A percentile compares a stretch with the other conserved stretches of the same genome.
These are phyloP conservation scores for Parnassius smintheus DNA, from an alignment of 2,888 invertebrate genomes.

Conservation along the genomic window DNA sequence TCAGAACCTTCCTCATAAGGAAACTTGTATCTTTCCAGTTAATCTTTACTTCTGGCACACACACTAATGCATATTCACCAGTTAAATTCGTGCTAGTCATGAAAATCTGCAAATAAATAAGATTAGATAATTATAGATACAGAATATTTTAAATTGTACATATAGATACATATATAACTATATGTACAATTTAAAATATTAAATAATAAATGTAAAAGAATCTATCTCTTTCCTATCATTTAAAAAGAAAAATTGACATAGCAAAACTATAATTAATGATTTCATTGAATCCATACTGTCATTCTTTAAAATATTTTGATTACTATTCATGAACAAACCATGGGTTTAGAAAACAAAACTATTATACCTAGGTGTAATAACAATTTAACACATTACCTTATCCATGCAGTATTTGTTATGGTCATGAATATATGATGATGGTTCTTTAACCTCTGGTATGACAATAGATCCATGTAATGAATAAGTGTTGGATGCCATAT, in stretches of 20 bases:
- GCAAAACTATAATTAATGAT: too few relatives aligned
- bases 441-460: slow-evolving; percentile 74
- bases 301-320: too few relatives aligned
- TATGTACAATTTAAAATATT: too few relatives aligned
- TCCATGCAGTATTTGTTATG: slow-evolving; percentile 91
- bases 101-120: slow-evolving; percentile 65
- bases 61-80: slow-evolving; percentile 87
- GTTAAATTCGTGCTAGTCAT: slow-evolving; percentile 75
- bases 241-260: too few relatives aligned
- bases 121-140: background rate
- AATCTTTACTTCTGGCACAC: slow-evolving; percentile 85
- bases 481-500: slow-evolving; percentile 46
- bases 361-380: too few relatives aligned
- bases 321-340: too few relatives aligned
- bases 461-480: slow-evolving; percentile 58
- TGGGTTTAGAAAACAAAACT: too few relatives aligned
- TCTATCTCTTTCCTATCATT: too few relatives aligned
- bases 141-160: too few relatives aligned
- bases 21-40: slow-evolving; percentile 88
- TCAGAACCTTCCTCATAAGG: slow-evolving; percentile 87
- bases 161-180: too few relatives aligned
- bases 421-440: slow-evolving; percentile 85
- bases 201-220: too few relatives aligned
- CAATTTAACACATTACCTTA: slow-evolving; percentile 78
- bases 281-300: too few relatives aligned